A percentile compares a stretch with the other conserved stretches of the same genome.
These are phyloP conservation scores for Trissonchulus latispiculum DNA, from an alignment of 2,888 invertebrate species.

Conservation along the genomic window DNA sequence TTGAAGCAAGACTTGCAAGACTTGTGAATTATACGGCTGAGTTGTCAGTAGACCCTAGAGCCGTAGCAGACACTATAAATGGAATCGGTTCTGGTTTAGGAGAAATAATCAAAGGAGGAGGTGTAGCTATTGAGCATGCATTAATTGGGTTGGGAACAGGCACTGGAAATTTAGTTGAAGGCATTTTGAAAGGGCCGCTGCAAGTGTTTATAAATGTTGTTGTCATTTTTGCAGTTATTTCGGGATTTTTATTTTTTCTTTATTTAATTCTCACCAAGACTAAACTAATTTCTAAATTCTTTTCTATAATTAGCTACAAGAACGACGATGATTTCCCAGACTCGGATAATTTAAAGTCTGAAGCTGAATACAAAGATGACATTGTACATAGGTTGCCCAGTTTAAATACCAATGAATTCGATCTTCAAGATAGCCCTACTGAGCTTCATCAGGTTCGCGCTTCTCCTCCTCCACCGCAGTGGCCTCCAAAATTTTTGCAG, in stretches of 20 bases:
- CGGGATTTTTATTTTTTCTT: neutral
- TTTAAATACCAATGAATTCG: neutral
- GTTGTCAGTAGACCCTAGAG: neutral
- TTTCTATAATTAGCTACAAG: too few relatives aligned
- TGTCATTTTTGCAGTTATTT: neutral
- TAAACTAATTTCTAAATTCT: too few relatives aligned
- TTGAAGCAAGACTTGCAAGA: neutral
- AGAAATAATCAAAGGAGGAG: neutral
- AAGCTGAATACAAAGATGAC: too few relatives aligned
- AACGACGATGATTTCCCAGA: neutral
- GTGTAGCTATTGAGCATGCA: neutral
- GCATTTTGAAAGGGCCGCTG: neutral
- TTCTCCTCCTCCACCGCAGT: neutral
- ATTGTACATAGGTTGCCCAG: neutral
- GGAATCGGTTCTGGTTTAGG: neutral
- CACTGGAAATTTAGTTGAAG: neutral
- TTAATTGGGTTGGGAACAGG: neutral
- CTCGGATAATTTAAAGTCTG: too few relatives aligned
- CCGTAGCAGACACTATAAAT: neutral
- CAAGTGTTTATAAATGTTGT: neutral
- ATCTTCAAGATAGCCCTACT: neutral
- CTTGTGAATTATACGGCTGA: neutral
- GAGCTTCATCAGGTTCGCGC: too few relatives aligned
- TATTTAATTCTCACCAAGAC: too few relatives aligned
- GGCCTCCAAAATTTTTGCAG: neutral